A percentile compares a stretch with the other conserved stretches of the same genome.
These are phyloP conservation scores for Ictidomys tridecemlineatus DNA, from an alignment of 2,113 vertebrate species.

Conservation along the genomic window DNA sequence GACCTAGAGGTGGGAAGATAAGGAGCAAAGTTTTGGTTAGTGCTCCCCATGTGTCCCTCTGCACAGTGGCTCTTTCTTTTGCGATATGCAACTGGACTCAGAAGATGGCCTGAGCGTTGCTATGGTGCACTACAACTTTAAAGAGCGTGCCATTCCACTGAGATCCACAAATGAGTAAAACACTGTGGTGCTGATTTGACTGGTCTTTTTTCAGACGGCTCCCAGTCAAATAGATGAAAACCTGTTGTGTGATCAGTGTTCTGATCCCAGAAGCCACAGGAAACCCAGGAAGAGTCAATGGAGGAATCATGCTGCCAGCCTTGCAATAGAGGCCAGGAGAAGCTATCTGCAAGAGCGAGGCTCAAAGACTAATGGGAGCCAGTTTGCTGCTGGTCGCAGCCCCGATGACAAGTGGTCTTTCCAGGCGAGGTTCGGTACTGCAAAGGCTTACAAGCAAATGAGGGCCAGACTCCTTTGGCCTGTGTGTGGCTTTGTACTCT, in stretches of 20 bases:
- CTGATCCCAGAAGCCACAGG: neutral
- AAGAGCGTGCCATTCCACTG: neutral
- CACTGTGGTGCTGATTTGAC: neutral
- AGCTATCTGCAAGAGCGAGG: neutral
- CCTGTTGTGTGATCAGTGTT: neutral
- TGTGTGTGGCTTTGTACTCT: neutral
- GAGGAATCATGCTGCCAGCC: neutral
- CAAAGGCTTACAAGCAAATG: neutral
- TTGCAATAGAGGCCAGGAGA: rapidly evolving
- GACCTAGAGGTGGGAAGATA: neutral
- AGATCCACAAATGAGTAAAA: neutral
- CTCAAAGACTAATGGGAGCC: neutral
- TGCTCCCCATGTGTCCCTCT: neutral
- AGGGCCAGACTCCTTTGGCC: neutral
- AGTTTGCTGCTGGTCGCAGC: no score
- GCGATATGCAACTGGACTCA: neutral
- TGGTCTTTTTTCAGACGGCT: slow-evolving; percentile 14
- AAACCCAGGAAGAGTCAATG: rapidly evolving
- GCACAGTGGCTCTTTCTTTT: neutral
- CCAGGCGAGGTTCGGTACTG: neutral
- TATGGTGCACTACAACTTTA: no score
- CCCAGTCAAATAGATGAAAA: neutral
- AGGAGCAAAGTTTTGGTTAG: neutral
- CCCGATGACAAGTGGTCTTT: neutral
- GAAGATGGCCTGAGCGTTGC: neutral